A percentile compares a stretch with the other conserved stretches of the same genome.
These are phyloP conservation scores for Charina bottae DNA, from an alignment of 2,113 vertebrate genomes.

Conservation along the genomic window DNA sequence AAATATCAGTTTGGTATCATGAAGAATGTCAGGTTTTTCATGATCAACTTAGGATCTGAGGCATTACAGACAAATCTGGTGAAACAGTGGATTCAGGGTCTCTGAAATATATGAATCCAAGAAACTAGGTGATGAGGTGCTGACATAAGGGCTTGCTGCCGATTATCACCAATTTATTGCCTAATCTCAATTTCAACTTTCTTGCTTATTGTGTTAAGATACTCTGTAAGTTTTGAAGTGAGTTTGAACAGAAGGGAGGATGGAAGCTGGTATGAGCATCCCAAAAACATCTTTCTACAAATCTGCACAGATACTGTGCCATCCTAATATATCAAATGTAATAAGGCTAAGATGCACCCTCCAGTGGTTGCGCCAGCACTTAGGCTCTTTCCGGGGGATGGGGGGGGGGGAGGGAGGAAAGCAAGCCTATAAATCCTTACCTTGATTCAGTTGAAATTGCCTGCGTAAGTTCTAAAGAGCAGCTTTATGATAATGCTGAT, in stretches of 20 bases:
- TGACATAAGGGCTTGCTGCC: not conserved
- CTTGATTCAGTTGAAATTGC: not conserved
- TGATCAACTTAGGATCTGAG: not conserved
- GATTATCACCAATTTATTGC: not conserved
- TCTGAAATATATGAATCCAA: not conserved
- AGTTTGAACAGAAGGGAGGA: not conserved
- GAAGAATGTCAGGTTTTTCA: not conserved
- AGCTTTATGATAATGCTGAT: not conserved
- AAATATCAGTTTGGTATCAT: not conserved
- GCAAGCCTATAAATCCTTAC: not conserved
- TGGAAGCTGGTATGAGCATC: not conserved
- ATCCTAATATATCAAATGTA: not conserved
- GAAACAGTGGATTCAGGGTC: not conserved
- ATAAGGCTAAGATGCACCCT: not conserved
- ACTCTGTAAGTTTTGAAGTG: not conserved
- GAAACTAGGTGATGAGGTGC: not conserved
- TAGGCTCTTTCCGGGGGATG: not conserved
- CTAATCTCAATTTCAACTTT: not conserved
- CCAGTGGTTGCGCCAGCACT: not conserved
- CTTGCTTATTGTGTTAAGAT: not conserved
- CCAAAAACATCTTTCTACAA: not conserved
- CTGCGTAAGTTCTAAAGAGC: not conserved
- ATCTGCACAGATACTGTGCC: not conserved
- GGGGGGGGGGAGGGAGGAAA: not conserved
- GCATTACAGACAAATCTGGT: not conserved